Percentiles rank a stretch among this genome's conserved stretches.
Evolutionary conservation across 2,888 invertebrate genomes (phyloP).

Genomic region (Lithophane semibrunnea): DNA sequence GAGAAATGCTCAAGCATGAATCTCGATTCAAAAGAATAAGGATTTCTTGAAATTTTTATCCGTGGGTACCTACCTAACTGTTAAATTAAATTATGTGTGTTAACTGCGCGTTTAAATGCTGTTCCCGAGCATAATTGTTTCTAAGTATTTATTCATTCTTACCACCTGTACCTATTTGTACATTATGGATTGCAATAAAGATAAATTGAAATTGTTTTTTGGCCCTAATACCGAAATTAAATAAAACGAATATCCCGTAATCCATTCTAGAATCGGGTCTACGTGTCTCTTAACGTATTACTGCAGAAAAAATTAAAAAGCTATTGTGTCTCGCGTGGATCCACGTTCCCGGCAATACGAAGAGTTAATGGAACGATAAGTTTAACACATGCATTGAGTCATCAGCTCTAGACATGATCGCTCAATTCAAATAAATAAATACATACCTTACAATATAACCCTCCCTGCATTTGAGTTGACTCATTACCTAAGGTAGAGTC

Average conservation of each 20-base stretch:
- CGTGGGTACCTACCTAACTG: background rate
- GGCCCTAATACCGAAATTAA: background rate
- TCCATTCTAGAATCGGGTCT: constrained; percentile 8
- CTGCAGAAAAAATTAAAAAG: no score
- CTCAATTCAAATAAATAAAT: constrained; percentile 14
- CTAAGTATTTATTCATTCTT: no score
- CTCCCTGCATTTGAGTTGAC: constrained; percentile 3
- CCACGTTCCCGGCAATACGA: no score
- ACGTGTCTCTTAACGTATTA: background rate
- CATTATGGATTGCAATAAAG: no score
- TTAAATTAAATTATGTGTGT: no score
- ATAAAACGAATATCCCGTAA: background rate
- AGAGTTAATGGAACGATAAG: background rate
- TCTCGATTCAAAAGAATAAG: background rate
- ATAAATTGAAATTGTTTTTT: background rate
- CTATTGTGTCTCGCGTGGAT: no score
- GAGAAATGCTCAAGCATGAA: background rate
- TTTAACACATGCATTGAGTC: constrained; percentile 15
- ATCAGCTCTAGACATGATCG: constrained; percentile 3
- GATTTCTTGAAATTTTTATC: background rate
- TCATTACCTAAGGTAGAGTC: background rate
- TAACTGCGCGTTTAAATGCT: no score
- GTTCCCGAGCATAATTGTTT: no score
- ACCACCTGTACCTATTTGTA: no score
- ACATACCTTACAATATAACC: background rate